Evolutionary conservation across 2,888 invertebrate species (phyloP), one percentile per base, ranked within the genome.

Genomic region (Osmoderma eremita): DNA sequence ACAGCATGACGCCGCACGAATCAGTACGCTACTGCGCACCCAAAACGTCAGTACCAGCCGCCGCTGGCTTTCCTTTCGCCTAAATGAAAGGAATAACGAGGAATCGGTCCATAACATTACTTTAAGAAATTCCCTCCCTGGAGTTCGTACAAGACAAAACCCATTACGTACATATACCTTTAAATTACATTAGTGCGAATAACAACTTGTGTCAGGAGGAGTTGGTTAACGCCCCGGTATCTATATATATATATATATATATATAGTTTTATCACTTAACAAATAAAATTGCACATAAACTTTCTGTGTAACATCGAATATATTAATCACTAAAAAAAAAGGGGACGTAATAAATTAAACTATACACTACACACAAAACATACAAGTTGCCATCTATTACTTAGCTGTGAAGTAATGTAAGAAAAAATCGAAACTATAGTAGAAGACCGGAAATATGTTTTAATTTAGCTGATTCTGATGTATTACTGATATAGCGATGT

Each of bases 281-380:
- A 45, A 62, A 67, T 62, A 67, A 67, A 67, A 67, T 67, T 67
- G 67, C 67, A 67, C 67, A 62, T 53, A 54, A 54, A 54, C 24
- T 58, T 45, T 39, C 45, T 58, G n/a, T 3, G 45, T 24, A 58
- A 65, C 65, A 54, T 65, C 30, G 39, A 65, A 49, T 65, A 58
- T 65, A 65, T 65, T 56, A 65, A 56, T 65, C 48, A 65, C 56
- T 65, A 65, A 30, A 54, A 45, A 10, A 48, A n/a, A n/a, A n/a
- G 18, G 24, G 42, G 58, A 54, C 53, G 56, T 58, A 65, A 56
- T 65, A 65, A 65, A 58, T 65, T 65, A 58, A 36, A 48, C 56
- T 65, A 56, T 15, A 54, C n/a, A n/a, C 48, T 65, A 65, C 49
- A 65, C 53, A 56, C 15, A 58, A 58, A 56, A 65, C 65, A 65